Conservation (phyloP, 2,888 invertebrate genomes). For the Drosophila greeni region DNA sequence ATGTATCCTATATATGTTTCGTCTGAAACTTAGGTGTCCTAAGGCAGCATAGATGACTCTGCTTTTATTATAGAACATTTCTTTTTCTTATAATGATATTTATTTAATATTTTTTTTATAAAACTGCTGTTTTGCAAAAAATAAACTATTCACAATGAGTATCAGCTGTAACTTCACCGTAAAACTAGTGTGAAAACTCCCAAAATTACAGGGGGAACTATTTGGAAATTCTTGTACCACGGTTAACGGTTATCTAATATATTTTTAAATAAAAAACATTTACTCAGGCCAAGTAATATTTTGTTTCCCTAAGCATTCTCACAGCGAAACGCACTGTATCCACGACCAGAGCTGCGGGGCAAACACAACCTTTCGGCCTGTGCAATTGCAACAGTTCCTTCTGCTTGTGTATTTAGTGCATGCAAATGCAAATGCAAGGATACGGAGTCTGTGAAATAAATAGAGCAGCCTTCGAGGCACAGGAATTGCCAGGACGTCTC, state of each 20-base stretch:
- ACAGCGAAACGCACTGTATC: conserved; percentile 29
- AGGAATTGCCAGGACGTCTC: background rate
- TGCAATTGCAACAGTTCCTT: conserved; percentile 22
- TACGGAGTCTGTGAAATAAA: conserved; percentile 34
- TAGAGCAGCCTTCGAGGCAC: conserved; percentile 12
- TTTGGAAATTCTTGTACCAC: no score
- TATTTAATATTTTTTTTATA: background rate
- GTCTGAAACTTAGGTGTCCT: background rate
- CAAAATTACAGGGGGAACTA: no score
- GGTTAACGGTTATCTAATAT: no score
- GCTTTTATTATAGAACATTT: background rate
- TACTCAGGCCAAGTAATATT: background rate
- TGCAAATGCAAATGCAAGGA: conserved; percentile 38
- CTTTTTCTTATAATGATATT: background rate
- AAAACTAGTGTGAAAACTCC: background rate
- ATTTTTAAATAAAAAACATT: no score
- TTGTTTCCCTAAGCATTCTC: background rate
- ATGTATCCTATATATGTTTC: conserved; percentile 53
- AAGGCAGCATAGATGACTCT: no score
- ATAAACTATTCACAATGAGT: background rate
- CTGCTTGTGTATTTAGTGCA: conserved; percentile 29
- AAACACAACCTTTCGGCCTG: conserved; percentile 17
- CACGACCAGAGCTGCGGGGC: background rate
- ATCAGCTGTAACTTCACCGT: background rate
- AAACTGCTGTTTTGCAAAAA: background rate